Base-by-base conservation (phyloP, 2,113 vertebrate genomes). In the Pseudorhombus dupliciocellatus region DNA sequence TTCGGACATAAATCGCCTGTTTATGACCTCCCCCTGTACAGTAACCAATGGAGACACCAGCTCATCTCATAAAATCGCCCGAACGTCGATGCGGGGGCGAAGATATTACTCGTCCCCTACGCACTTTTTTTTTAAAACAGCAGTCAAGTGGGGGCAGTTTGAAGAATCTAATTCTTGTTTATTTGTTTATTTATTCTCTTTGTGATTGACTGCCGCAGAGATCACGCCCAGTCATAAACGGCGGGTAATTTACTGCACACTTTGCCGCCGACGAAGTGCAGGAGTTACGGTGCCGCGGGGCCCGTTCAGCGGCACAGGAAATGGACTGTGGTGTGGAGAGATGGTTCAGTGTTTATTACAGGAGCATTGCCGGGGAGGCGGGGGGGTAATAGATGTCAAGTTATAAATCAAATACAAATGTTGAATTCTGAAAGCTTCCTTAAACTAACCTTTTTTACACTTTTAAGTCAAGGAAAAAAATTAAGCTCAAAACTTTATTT, bases 1-100 rank as follows among this genome's bases (percentile, higher is more conserved):
- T 77, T 75, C 75, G 77, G 69, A 86, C 77, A 91, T 88, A 86
- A 92, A 92, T 88, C 69, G 65, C 40, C 75, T 51, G 66, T 90
- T 91, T 90, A 91, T 85, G 83, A 85, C 87, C 75, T 83, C 80
- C 78, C 70, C 71, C 65, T 75, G 66, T 84, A 86, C 87, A 74
- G 83, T 90, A 87, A 90, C 87, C 89, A 90, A 90, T 80, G 68
- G 84, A 87, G 83, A 83, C 81, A 65, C 66, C 53, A 48, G 62
- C 66, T 75, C 82, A 2, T 61, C 81, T 77, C 81, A 58, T 88
- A 86, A 54, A 89, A 87, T 62, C 60, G 69, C 44, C 66, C 66
- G 80, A 69, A 88, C 74, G 78, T 82, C 72, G 42, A 46, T 15
- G 16, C 18, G 16, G 15, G 18, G 42, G 42, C 18, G 42, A 46